These are phyloP conservation scores for Melanogrammus aeglefinus DNA, from an alignment of 2,797 vertebrate genomes.

Conservation along the genomic window DNA sequence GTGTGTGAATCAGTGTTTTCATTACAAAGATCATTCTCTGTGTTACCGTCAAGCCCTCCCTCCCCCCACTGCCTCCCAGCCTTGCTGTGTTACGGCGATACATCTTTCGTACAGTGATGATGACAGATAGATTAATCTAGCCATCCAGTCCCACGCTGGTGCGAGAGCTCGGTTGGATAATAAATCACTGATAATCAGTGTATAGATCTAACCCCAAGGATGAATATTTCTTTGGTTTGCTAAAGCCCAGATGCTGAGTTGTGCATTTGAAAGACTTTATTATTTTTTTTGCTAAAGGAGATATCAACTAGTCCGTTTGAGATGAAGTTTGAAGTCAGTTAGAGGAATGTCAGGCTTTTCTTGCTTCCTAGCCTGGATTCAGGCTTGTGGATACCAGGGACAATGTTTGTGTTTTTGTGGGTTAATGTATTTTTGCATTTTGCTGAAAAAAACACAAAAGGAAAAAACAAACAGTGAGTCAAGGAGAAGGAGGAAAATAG, in stretches of 20 bases:
- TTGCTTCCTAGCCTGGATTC: not conserved
- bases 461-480: too few species aligned
- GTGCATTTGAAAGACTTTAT: not conserved
- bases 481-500: too few species aligned
- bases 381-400: too few species aligned
- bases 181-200: conserved; percentile 71
- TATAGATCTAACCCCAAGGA: conserved; percentile 53
- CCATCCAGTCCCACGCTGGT: conserved; percentile 62
- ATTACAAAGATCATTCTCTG: conserved; percentile 47
- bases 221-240: not conserved
- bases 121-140: conserved; percentile 76
- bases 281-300: conserved; percentile 6
- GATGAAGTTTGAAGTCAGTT: conserved; percentile 33
- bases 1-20: conserved; percentile 45
- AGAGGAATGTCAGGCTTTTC: conserved; percentile 26
- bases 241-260: not conserved
- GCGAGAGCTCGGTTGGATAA: conserved; percentile 67
- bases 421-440: too few species aligned
- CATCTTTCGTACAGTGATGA: conserved; percentile 66
- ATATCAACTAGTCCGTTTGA: conserved; percentile 31
- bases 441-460: too few species aligned
- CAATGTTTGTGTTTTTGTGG: too few species aligned
- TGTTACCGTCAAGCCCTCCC: conserved; percentile 39
- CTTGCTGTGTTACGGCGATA: conserved; percentile 64
- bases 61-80: conserved; percentile 48